These are phyloP conservation scores for Abscondita cerata DNA, from an alignment of 2,888 invertebrate species.

Conservation along the genomic window DNA sequence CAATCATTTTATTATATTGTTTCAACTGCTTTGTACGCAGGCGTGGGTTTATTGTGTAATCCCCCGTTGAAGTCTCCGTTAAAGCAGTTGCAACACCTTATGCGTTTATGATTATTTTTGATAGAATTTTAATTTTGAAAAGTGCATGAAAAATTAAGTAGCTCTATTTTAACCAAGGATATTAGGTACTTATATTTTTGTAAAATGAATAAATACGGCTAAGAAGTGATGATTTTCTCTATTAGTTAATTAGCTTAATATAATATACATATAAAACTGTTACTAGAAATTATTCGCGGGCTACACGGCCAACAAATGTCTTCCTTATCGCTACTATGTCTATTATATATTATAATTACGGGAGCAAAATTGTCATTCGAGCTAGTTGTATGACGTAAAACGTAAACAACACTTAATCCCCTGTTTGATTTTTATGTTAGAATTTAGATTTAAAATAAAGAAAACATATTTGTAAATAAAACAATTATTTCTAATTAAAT, in stretches of 20 bases:
- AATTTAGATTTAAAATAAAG: conserved; percentile 25
- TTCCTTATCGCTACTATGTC: conserved; percentile 51
- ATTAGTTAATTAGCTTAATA: conserved; percentile 46
- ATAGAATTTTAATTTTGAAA: background rate
- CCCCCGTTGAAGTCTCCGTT: no score
- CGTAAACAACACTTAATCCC: conserved; percentile 24
- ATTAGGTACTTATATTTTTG: conserved; percentile 36
- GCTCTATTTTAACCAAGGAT: conserved; percentile 33
- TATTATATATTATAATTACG: conserved; percentile 47
- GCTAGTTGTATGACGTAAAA: conserved; percentile 36
- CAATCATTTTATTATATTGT: conserved; percentile 31
- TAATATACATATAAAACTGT: conserved; percentile 43
- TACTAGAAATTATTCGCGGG: conserved; percentile 54
- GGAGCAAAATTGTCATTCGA: conserved; percentile 49
- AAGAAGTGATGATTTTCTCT: conserved; percentile 33
- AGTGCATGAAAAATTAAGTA: conserved; percentile 20
- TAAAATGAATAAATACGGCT: conserved; percentile 32
- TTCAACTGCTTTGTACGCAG: conserved; percentile 18
- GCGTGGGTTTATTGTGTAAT: no score
- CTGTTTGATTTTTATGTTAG: conserved; percentile 24
- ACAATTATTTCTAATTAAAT: conserved; percentile 13
- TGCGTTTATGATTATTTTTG: no score
- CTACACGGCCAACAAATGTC: conserved; percentile 56
- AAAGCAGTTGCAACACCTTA: conserved; percentile 14
- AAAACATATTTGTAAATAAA: conserved; percentile 17